A percentile compares a stretch with the other conserved stretches of the same genome.
These are phyloP conservation scores for Bos indicus DNA, from an alignment of 2,113 vertebrate species.

Conservation along the genomic window DNA sequence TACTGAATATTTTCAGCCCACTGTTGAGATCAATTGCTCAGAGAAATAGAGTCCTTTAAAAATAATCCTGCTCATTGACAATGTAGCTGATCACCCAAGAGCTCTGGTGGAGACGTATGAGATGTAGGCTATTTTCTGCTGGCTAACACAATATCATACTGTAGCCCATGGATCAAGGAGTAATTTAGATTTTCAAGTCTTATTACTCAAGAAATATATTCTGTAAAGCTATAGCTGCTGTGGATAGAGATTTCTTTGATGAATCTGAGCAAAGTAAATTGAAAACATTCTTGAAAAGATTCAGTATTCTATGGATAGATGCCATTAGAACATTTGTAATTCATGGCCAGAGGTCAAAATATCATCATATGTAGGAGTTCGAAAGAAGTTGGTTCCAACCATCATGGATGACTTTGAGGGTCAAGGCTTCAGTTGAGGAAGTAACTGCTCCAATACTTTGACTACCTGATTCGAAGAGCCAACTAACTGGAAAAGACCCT, in stretches of 20 bases:
- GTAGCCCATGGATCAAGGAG: background rate
- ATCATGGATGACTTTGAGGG: background rate
- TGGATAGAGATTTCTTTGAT: background rate
- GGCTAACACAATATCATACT: background rate
- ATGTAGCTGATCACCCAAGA: background rate
- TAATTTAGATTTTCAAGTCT: background rate
- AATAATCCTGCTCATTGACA: background rate
- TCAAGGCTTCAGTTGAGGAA: background rate
- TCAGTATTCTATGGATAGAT: background rate
- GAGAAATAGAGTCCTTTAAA: background rate
- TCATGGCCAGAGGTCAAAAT: background rate
- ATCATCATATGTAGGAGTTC: background rate
- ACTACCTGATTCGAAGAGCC: background rate
- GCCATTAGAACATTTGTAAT: background rate
- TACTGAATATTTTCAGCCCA: background rate
- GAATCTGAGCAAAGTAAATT: background rate
- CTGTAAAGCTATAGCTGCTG: background rate
- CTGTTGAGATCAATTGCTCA: background rate
- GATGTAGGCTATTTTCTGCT: background rate
- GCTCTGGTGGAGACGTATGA: background rate
- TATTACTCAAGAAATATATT: background rate
- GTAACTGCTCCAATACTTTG: background rate
- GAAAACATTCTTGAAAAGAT: background rate
- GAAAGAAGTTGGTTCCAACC: background rate
- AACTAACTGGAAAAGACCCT: background rate